Evolutionary conservation across 2,797 vertebrate species (phyloP).

Genomic region (Macrochelys suwanniensis): DNA sequence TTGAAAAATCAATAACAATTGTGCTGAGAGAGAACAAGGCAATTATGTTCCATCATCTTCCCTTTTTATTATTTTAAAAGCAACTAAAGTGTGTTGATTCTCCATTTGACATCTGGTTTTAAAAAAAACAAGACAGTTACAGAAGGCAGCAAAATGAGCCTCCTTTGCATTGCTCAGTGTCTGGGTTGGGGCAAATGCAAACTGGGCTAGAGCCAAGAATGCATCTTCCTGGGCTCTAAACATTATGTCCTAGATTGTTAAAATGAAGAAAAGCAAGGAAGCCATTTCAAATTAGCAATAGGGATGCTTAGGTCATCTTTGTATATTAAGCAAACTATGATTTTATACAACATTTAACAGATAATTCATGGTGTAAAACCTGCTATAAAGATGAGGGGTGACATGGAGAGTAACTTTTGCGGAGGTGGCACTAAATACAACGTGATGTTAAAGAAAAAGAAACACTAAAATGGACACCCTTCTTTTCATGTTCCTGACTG

Average conservation of each 20-base stretch:
- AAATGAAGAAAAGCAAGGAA: neutral
- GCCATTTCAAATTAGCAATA: neutral
- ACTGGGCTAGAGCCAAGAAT: neutral
- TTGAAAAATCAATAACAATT: slow-evolving; percentile 50
- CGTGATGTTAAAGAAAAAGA: neutral
- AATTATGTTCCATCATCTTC: slow-evolving; percentile 28
- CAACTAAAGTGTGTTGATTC: neutral
- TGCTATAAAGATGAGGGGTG: neutral
- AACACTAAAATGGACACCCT: neutral
- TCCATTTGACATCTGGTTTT: slow-evolving; percentile 29
- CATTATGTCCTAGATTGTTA: neutral
- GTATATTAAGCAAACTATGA: neutral
- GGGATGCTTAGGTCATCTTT: neutral
- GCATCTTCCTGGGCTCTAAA: neutral
- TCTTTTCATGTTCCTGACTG: neutral
- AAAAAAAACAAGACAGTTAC: neutral
- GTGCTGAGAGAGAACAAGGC: slow-evolving; percentile 13
- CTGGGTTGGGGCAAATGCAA: neutral
- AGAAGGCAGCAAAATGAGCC: slow-evolving; percentile 8
- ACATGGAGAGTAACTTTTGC: neutral
- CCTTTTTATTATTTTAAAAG: slow-evolving; percentile 31
- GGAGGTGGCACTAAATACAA: neutral
- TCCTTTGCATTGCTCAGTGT: neutral
- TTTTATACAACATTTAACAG: neutral
- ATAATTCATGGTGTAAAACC: neutral